Evolutionary conservation across 2,888 invertebrate genomes (phyloP).

Genomic region (Pristionchus exspectatus): DNA sequence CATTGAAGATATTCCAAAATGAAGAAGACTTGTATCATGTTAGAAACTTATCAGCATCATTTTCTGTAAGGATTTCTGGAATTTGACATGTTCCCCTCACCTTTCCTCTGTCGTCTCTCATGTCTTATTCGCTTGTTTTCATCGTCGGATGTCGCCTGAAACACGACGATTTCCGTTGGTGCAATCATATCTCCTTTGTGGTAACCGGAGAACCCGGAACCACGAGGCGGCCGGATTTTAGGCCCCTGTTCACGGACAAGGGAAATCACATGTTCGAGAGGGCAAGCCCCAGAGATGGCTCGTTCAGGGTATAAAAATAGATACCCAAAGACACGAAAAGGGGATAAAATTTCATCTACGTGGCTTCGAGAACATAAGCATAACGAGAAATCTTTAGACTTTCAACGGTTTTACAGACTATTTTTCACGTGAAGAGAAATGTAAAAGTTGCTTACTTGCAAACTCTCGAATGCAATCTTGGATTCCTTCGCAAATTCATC

Average conservation of each 20-base stretch:
- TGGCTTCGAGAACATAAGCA: background rate
- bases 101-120: constrained; percentile 25
- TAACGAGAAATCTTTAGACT: background rate
- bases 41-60: background rate
- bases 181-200: background rate
- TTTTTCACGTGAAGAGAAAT: no score
- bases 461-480: background rate
- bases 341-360: background rate
- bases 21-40: background rate
- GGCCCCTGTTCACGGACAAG: background rate
- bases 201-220: constrained; percentile 30
- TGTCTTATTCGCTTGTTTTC: constrained; percentile 30
- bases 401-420: background rate
- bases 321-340: background rate
- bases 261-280: constrained; percentile 19
- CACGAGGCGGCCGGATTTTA: background rate
- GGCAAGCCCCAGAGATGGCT: background rate
- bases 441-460: background rate
- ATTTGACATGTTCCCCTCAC: background rate
- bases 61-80: background rate
- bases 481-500: background rate
- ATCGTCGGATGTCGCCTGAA: constrained; percentile 26
- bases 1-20: background rate
- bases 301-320: background rate
- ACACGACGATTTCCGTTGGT: constrained; percentile 9